Conservation (phyloP, 2,797 vertebrate genomes). For the Clarias laeviceps region DNA sequence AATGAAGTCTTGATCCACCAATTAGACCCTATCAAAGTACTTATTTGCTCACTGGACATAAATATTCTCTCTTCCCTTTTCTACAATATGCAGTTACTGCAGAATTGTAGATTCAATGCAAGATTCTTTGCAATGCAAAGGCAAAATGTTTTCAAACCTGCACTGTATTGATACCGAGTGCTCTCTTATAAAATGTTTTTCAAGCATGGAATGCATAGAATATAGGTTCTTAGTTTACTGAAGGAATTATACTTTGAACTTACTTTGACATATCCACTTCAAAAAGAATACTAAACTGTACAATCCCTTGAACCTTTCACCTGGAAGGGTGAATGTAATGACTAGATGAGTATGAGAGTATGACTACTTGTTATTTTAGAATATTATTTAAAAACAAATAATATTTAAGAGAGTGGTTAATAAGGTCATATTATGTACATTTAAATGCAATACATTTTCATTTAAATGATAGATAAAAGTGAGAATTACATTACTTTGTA, state of each 20-base stretch:
- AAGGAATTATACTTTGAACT: not conserved
- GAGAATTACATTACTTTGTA: not conserved
- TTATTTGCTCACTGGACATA: conserved; percentile 37
- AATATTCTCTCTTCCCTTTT: conserved; percentile 38
- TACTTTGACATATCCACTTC: not conserved
- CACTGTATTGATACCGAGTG: not conserved
- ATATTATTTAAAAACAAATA: not conserved
- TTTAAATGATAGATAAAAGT: not conserved
- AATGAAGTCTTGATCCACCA: conserved; percentile 65
- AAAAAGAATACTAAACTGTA: not conserved
- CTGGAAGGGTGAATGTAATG: not conserved
- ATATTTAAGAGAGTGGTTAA: not conserved
- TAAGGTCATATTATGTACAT: not conserved
- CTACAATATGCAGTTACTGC: conserved; percentile 30
- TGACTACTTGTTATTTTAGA: too few species aligned
- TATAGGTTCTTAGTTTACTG: not conserved
- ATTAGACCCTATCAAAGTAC: conserved; percentile 59
- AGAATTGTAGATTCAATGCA: too few species aligned
- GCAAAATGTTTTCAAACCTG: not conserved
- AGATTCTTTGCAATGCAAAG: not conserved
- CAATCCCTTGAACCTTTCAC: not conserved
- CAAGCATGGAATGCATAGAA: not conserved
- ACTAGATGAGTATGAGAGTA: too few species aligned
- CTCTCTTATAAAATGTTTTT: not conserved
- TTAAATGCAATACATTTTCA: not conserved